Percentiles rank a stretch among this genome's conserved stretches.
Conservation (phyloP, 2,797 vertebrate species). For the Erethizon dorsatum region DNA sequence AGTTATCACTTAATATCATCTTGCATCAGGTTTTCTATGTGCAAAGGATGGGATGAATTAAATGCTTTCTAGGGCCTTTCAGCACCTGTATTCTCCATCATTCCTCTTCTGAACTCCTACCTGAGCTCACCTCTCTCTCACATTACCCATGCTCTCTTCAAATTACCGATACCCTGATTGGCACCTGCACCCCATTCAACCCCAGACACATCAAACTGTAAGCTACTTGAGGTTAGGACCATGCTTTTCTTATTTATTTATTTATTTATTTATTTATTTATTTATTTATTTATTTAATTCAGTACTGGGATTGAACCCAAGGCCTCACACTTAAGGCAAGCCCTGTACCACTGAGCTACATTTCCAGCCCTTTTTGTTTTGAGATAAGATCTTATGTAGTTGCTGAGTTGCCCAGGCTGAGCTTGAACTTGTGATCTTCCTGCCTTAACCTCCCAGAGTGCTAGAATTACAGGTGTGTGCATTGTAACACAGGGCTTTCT, state of each 20-base stretch:
- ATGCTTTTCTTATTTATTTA: background rate
- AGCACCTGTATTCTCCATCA: background rate
- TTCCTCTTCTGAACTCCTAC: background rate
- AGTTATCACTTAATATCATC: background rate
- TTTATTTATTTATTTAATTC: background rate
- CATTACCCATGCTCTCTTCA: background rate
- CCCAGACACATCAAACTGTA: background rate
- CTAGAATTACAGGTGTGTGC: background rate
- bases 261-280: too few species aligned
- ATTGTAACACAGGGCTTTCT: background rate
- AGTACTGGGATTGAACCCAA: background rate
- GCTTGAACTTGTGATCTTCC: background rate
- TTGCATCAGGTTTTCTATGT: background rate
- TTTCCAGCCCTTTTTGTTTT: background rate
- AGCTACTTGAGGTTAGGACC: background rate
- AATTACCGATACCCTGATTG: background rate
- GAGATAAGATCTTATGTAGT: background rate
- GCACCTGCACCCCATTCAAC: background rate
- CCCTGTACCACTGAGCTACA: background rate
- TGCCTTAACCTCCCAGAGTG: background rate
- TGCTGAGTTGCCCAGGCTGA: background rate
- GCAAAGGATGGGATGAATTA: background rate
- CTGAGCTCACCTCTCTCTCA: background rate
- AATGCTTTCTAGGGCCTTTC: background rate
- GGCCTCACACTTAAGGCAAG: background rate